Base-by-base conservation (phyloP, 2,113 vertebrate species). In the Taurulus bubalis region DNA sequence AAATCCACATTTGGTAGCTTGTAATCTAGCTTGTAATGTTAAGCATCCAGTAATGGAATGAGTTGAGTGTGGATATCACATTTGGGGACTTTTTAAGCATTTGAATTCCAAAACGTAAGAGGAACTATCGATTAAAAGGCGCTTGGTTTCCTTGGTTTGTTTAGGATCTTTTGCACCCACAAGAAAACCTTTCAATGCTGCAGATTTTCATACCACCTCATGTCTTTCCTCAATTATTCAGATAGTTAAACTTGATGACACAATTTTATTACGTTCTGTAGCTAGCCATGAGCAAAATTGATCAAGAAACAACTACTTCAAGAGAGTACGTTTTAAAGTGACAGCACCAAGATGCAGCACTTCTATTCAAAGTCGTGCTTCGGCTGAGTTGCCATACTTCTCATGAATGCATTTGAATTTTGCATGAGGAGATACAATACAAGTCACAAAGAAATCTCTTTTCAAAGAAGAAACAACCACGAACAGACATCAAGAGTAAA, bases 401-500 rank as follows among this genome's bases (percentile, higher is more conserved):
- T 76, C 47, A 70, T 81, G 78, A 66, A 77, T 53, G 81, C 85
- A 42, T 81, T 79, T 91, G 80, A 89, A 91, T 93, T 88, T 91
- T 90, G 67, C 85, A 91, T 87, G 88, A 89, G 80, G 82, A 78
- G 40, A 66, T 63, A 89, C 75, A 85, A 90, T 83, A 83, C 79
- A 38, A 90, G 85, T 88, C 80, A 88, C 83, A 92, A 89, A 90
- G 86, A 91, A 82, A 91, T 84, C 69, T 80, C 24, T 55, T 75
- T 84, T 83, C 49, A 85, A 87, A 87, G 71, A 16, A 34, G 40
- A 73, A 59, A 86, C 45, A 71, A 76, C 66, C 75, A 62, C 68
- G 38, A 86, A 65, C 83, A 85, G 53, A 90, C 84, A 73, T 79
- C n/a, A 75, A 82, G 65, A 70, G 34, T 20, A 88, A 71, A 30